These are phyloP conservation scores for Hyperoodon ampullatus DNA, from an alignment of 2,113 vertebrate species.

Conservation along the genomic window DNA sequence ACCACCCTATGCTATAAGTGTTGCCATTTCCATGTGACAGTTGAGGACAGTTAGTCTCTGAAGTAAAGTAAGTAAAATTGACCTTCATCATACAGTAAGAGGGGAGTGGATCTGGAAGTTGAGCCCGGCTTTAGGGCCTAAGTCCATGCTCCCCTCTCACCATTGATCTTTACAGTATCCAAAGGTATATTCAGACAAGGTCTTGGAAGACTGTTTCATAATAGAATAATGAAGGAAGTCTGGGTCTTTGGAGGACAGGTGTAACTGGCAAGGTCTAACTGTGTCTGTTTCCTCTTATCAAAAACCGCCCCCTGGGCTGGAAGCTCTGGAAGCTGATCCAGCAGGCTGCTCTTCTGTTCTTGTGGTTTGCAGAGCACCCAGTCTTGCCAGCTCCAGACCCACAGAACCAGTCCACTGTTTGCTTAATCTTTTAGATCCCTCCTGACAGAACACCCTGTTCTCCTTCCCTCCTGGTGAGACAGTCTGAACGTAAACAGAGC, in stretches of 20 bases:
- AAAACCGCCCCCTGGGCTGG: not conserved
- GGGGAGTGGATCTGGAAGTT: not conserved
- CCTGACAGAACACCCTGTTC: slow-evolving; percentile 29
- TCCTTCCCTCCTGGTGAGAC: not conserved
- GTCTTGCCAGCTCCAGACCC: slow-evolving; percentile 22
- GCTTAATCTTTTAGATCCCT: slow-evolving; percentile 41
- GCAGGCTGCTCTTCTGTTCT: not conserved
- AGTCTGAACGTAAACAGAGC: not conserved
- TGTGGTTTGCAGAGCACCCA: not conserved
- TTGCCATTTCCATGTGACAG: not conserved
- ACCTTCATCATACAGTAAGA: not conserved
- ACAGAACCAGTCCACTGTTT: not conserved
- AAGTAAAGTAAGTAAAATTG: not conserved
- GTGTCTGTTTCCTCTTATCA: not conserved
- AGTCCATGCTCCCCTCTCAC: not conserved
- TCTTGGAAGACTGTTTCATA: not conserved
- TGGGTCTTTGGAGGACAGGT: slow-evolving; percentile 25
- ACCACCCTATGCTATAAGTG: not conserved
- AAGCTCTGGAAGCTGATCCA: not conserved
- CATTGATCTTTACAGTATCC: not conserved
- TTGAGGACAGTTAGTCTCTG: not conserved
- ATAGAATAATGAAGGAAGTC: not conserved
- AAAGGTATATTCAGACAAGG: not conserved
- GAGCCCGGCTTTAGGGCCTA: not conserved
- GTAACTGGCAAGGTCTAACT: not conserved